These are phyloP conservation scores for Pseudomyrmex sp. DNA, from an alignment of 1,140 invertebrate genomes.

Conservation along the genomic window DNA sequence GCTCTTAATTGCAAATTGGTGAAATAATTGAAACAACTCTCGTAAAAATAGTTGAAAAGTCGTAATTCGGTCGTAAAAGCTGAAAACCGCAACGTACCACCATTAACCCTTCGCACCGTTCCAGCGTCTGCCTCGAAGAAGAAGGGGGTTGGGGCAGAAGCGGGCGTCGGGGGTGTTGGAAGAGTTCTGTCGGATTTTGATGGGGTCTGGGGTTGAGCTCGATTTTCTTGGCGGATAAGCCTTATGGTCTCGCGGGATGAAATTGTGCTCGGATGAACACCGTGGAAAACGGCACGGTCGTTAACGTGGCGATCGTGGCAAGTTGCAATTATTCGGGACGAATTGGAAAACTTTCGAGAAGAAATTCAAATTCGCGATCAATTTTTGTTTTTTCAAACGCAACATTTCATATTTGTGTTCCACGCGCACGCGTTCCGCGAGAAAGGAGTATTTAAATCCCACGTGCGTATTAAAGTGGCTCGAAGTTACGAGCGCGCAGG, in stretches of 20 bases:
- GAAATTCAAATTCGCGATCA: background rate
- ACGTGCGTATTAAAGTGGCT: constrained; percentile 29
- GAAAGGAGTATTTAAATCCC: constrained; percentile 45
- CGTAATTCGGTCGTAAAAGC: constrained; percentile 83
- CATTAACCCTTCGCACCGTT: constrained; percentile 71
- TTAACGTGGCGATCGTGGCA: constrained; percentile 17
- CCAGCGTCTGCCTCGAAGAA: constrained; percentile 66
- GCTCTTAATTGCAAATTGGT: constrained; percentile 84
- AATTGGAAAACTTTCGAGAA: background rate
- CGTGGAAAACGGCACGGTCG: constrained; percentile 48
- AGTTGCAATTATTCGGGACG: background rate
- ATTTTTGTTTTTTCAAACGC: background rate
- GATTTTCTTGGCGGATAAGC: constrained; percentile 74
- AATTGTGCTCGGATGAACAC: constrained; percentile 59
- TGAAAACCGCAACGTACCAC: constrained; percentile 79
- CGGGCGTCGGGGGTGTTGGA: constrained; percentile 52
- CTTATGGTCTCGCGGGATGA: constrained; percentile 70
- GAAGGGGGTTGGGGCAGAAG: constrained; percentile 61
- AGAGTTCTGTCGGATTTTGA: constrained; percentile 68
- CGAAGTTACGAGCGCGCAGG: constrained; percentile 34
- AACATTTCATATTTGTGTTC: background rate
- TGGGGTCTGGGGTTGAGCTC: constrained; percentile 60
- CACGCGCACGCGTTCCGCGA: too few species aligned
- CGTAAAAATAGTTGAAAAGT: constrained; percentile 84
- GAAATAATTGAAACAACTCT: constrained; percentile 85